A percentile compares a stretch with the other conserved stretches of the same genome.
Evolutionary conservation across 2,888 invertebrate species (phyloP).

Genomic region (Tetragonula carbonaria): DNA sequence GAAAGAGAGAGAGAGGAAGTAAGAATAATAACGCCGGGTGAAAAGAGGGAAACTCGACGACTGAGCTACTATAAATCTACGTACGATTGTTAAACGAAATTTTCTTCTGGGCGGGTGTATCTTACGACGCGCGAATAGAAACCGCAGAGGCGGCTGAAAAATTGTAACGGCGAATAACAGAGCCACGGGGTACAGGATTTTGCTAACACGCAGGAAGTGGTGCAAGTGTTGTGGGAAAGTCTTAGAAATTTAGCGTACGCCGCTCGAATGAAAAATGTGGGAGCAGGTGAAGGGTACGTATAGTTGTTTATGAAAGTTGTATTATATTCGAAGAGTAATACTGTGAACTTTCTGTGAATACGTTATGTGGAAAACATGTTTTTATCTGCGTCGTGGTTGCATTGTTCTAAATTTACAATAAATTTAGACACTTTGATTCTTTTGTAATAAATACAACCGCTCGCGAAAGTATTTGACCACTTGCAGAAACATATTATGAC

Average conservation of each 20-base stretch:
- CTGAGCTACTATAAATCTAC: constrained; percentile 17
- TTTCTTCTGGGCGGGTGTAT: neutral
- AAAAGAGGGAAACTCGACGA: neutral
- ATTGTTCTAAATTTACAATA: too few species aligned
- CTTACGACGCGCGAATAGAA: neutral
- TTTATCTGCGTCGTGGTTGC: too few species aligned
- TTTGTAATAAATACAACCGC: too few species aligned
- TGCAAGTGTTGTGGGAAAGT: neutral
- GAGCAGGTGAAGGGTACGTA: too few species aligned
- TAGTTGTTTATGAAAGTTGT: neutral
- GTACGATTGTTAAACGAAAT: constrained; percentile 6
- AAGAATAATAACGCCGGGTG: constrained; percentile 25
- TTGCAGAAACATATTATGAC: too few species aligned
- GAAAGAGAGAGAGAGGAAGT: neutral
- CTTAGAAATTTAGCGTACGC: constrained; percentile 6
- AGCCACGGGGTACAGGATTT: neutral
- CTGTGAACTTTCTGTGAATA: too few species aligned
- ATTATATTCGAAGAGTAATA: too few species aligned
- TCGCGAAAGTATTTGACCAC: too few species aligned
- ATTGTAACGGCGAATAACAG: constrained; percentile 12
- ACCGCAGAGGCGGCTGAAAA: neutral
- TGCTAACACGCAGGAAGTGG: neutral
- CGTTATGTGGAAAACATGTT: too few species aligned
- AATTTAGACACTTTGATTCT: too few species aligned
- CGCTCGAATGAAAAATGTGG: neutral